phyloP scores from a whole-genome alignment of 2,113 vertebrate genomes.

The Hippocampus comes region DNA sequence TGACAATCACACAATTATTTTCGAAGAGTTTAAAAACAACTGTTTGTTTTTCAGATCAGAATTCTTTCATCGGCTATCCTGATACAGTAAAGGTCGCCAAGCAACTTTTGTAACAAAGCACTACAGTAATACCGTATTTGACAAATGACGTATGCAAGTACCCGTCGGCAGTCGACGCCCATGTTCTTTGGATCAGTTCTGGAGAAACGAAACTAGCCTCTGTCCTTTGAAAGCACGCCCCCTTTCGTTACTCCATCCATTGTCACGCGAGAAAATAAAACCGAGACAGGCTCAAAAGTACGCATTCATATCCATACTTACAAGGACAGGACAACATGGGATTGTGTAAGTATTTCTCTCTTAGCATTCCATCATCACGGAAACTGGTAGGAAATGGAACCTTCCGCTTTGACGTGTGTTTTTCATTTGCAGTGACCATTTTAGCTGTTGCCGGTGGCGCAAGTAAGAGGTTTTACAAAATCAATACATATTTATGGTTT shows the following conservation, averaged over 20 bases:
- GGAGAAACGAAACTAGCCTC: not conserved
- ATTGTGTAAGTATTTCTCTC: not conserved
- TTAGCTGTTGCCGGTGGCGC: not conserved
- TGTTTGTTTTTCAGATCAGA: too few relatives aligned
- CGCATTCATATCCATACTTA: not conserved
- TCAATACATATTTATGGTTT: not conserved
- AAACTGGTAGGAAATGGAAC: not conserved
- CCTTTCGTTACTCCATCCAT: not conserved
- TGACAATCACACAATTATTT: too few relatives aligned
- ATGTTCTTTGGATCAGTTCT: not conserved
- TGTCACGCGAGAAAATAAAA: not conserved
- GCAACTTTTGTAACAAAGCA: too few relatives aligned
- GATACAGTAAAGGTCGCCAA: too few relatives aligned
- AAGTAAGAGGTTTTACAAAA: slow-evolving; percentile 12
- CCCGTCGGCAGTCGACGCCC: not conserved
- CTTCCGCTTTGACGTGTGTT: not conserved
- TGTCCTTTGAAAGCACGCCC: not conserved
- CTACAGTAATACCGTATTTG: too few relatives aligned
- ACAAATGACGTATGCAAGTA: too few relatives aligned
- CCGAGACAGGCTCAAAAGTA: not conserved
- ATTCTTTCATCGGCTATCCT: too few relatives aligned
- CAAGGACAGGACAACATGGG: not conserved
- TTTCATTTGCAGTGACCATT: slow-evolving; percentile 4
- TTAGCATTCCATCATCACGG: not conserved
- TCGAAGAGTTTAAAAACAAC: too few relatives aligned